Base-by-base conservation (phyloP, 2,113 vertebrate genomes). In the Brachypteracias leptosomus region DNA sequence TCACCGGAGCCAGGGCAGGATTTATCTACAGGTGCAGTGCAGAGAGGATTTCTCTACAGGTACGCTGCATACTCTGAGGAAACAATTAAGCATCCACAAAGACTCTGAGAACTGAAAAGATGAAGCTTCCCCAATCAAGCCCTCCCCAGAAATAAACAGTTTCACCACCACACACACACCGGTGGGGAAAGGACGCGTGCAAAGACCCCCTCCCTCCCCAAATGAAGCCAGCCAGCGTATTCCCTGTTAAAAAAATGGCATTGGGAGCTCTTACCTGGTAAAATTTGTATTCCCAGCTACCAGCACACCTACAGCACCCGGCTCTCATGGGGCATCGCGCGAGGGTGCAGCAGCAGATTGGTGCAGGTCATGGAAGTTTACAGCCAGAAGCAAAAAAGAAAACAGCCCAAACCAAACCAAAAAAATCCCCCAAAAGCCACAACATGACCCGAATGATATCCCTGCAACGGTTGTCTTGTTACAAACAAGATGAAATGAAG, bases 401-500 rank as follows among this genome's bases (percentile, higher is more conserved):
- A 36, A 7, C 55, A 33, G 24, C 71, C 78, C 88, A 6, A 93
- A 94, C 42, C 63, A 29, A 80, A 74, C n/a, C 47, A 17, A 49
- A 57, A 47, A 94, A 85, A 84, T 74, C 47, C 92, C 87, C 83
- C 33, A 29, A 93, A 95, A 90, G 92, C 95, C 96, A 90, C 86
- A 73, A 90, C 80, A 81, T 95, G 92, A 96, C 96, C 92, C 80
- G 68, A 82, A 92, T 68, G 90, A 90, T 85, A 76, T 82, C 88
- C 92, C 95, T 97, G 96, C 90, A 92, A 87, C 22, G 77, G 65
- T 29, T 78, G 70, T 49, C 96, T 96, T 28, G 13, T 73, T 95
- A 87, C 95, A 90, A 95, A 92, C 91, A 85, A 93, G 92, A 93
- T 20, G 68, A 93, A 83, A 93, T 68, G 92, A 95, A 94, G 96